Percentiles rank a stretch among this genome's conserved stretches.
Conservation (phyloP, 2,113 vertebrate genomes). For the Bubo scandiacus region DNA sequence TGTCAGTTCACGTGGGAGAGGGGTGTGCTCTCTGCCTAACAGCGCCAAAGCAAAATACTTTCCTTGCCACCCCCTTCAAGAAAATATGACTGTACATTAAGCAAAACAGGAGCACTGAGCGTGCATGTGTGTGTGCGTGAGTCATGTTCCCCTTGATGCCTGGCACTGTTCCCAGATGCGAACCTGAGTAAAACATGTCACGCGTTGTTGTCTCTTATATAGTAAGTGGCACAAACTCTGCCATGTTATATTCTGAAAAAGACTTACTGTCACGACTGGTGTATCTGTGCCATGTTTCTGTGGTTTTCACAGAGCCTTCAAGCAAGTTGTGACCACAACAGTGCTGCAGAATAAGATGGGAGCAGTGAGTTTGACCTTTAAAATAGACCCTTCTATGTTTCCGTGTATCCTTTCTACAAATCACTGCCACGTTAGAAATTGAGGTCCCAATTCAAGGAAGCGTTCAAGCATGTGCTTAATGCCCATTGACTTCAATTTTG, state of each 20-base stretch:
- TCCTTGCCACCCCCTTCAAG: background rate
- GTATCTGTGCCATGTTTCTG: background rate
- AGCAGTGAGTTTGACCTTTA: background rate
- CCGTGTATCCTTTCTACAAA: background rate
- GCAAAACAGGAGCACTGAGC: background rate
- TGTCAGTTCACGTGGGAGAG: background rate
- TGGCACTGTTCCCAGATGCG: constrained; percentile 33
- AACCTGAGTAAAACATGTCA: constrained; percentile 58
- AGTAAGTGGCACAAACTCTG: constrained; percentile 42
- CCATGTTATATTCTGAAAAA: background rate
- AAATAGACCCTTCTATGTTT: background rate
- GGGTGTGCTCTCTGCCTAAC: background rate
- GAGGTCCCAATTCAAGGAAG: constrained; percentile 8
- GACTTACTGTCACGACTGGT: constrained; percentile 1
- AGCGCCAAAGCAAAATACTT: background rate
- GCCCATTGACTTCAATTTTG: constrained; percentile 5
- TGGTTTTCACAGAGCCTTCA: background rate
- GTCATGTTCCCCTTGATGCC: background rate
- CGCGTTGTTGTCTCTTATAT: constrained; percentile 20
- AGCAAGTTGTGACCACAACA: background rate
- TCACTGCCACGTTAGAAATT: constrained; percentile 9
- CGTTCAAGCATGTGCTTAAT: constrained; percentile 23
- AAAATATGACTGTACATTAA: background rate
- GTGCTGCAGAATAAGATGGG: background rate
- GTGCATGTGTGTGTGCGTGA: background rate